phyloP scores from a whole-genome alignment of 2,888 invertebrate genomes.

The Cataglyphis altisquamis region DNA sequence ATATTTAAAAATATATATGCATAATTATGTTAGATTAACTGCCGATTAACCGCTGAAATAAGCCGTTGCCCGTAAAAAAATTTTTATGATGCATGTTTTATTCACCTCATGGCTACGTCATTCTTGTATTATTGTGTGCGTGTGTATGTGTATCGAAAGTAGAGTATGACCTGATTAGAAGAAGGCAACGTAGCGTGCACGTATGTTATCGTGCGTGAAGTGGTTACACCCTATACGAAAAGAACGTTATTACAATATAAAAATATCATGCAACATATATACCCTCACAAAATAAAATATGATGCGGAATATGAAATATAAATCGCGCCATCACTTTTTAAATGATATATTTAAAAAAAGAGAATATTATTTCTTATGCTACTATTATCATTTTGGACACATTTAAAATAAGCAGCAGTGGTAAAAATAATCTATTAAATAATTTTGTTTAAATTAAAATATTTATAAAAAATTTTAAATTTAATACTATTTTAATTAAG shows the following conservation, averaged over 20 bases:
- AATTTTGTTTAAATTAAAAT: not conserved
- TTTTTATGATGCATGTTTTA: constrained; percentile 3
- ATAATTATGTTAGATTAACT: not conserved
- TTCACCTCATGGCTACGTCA: not conserved
- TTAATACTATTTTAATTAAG: no score
- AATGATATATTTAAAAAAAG: not conserved
- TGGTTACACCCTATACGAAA: not conserved
- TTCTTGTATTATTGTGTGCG: not conserved
- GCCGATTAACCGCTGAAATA: not conserved
- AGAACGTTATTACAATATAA: not conserved
- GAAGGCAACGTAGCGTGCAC: constrained; percentile 11
- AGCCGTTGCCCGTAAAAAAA: not conserved
- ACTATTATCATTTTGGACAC: not conserved
- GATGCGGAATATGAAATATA: not conserved
- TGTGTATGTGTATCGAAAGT: constrained; percentile 15
- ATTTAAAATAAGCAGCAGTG: not conserved
- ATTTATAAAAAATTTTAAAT: not conserved
- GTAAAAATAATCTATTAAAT: not conserved
- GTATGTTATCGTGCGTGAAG: constrained; percentile 28
- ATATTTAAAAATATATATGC: not conserved
- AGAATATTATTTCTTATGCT: not conserved
- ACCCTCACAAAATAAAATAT: not conserved
- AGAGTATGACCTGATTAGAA: constrained; percentile 41
- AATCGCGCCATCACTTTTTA: not conserved
- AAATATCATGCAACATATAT: not conserved